Evolutionary conservation across 2,888 invertebrate genomes (phyloP).

Genomic region (Siphlonurus alternatus): DNA sequence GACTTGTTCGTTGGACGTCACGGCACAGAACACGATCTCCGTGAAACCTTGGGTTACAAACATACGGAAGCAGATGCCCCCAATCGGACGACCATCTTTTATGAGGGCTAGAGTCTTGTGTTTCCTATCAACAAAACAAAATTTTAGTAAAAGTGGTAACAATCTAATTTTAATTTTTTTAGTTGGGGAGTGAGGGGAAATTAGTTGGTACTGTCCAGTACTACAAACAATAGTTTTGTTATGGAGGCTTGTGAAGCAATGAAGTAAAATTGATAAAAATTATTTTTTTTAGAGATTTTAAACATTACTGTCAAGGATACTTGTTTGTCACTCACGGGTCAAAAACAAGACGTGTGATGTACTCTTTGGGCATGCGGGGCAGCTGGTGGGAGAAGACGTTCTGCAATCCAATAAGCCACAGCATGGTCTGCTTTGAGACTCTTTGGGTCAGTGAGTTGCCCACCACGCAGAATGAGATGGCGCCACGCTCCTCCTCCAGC

Average conservation of each 20-base stretch:
- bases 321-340: conserved; percentile 79
- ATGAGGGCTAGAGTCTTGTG: conserved; percentile 84
- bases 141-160: too few species aligned
- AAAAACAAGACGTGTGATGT: conserved; percentile 87
- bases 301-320: background rate
- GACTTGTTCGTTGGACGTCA: conserved; percentile 89
- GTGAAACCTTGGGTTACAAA: conserved; percentile 92
- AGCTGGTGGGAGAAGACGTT: conserved; percentile 92
- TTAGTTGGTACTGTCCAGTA: too few species aligned
- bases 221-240: too few species aligned
- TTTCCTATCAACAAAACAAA: conserved; percentile 40
- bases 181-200: too few species aligned
- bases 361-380: conserved; percentile 94
- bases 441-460: conserved; percentile 79
- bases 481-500: conserved; percentile 69
- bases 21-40: conserved; percentile 97
- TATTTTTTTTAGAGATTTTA: background rate
- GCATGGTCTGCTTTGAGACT: conserved; percentile 77
- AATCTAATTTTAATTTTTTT: too few species aligned
- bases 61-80: conserved; percentile 93
- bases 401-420: conserved; percentile 85
- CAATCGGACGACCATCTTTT: conserved; percentile 83
- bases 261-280: too few species aligned
- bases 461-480: conserved; percentile 86
- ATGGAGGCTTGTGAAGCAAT: too few species aligned